These are phyloP conservation scores for Psittacara wagleri DNA, from an alignment of 2,113 vertebrate genomes.

Conservation along the genomic window DNA sequence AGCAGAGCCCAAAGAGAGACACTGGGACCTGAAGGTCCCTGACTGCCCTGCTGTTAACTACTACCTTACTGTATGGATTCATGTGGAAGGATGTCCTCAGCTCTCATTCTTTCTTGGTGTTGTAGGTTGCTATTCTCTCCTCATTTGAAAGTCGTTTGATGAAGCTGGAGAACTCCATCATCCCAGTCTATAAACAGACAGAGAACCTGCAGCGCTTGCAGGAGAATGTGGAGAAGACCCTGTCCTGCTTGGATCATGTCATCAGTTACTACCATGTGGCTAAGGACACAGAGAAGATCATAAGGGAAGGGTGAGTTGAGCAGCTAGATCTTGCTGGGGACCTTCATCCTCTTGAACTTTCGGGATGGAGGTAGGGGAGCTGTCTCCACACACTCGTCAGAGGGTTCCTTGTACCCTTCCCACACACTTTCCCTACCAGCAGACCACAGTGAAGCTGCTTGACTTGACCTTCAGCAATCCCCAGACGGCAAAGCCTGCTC, in stretches of 20 bases:
- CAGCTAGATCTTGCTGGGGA: neutral
- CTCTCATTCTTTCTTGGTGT: neutral
- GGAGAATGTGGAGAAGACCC: slow-evolving; percentile 94
- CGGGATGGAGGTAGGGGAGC: neutral
- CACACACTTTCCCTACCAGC: neutral
- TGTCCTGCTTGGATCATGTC: slow-evolving; percentile 93
- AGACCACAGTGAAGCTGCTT: neutral
- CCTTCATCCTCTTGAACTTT: neutral
- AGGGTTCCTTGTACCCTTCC: neutral
- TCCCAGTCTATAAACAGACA: slow-evolving; percentile 96
- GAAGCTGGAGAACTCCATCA: slow-evolving; percentile 98
- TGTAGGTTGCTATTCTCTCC: slow-evolving; percentile 93
- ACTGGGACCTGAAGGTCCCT: neutral
- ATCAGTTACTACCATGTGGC: slow-evolving; percentile 98
- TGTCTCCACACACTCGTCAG: neutral
- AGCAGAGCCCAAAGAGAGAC: neutral
- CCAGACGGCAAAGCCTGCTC: neutral
- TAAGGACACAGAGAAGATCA: slow-evolving; percentile 93
- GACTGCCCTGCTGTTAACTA: neutral
- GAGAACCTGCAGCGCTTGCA: slow-evolving; percentile 97
- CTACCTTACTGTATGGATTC: neutral
- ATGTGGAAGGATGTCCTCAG: neutral
- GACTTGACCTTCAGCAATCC: neutral
- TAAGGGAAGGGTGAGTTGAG: slow-evolving; percentile 89
- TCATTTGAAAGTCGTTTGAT: slow-evolving; percentile 97